Conservation (phyloP, 1,140 invertebrate species). For the Cotesia vestalis region DNA sequence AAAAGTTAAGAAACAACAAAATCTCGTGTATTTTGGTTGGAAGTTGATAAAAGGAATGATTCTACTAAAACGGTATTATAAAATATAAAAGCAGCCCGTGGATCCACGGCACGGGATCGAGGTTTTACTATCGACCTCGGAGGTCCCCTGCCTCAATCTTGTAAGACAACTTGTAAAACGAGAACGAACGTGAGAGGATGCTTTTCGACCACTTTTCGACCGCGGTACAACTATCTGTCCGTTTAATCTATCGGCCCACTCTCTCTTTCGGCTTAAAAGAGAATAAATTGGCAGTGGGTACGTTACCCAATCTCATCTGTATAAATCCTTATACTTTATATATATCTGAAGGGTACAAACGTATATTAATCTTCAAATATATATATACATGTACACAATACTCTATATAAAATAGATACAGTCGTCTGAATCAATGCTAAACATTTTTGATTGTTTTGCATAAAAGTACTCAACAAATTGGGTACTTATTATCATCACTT, state of each 20-base stretch:
- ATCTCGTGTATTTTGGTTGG: constrained; percentile 3
- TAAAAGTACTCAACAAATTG: no score
- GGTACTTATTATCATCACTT: no score
- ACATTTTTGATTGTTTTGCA: no score
- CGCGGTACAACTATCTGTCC: constrained; percentile 48
- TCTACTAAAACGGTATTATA: no score
- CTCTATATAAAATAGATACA: no score
- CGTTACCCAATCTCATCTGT: constrained; percentile 17
- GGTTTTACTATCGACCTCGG: constrained; percentile 48
- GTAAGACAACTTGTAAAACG: constrained; percentile 67
- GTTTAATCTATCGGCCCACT: constrained; percentile 51
- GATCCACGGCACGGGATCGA: background rate
- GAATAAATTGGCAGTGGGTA: constrained; percentile 24
- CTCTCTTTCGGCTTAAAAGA: constrained; percentile 26
- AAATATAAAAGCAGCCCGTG: background rate
- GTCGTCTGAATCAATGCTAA: no score
- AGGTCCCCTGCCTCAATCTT: constrained; percentile 53
- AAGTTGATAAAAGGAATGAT: background rate
- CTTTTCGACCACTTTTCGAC: constrained; percentile 41
- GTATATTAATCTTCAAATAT: no score
- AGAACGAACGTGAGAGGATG: constrained; percentile 51
- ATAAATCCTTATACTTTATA: constrained; percentile 39
- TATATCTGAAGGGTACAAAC: constrained; percentile 14
- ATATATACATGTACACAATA: no score
- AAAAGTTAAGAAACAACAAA: background rate